A percentile compares a stretch with the other conserved stretches of the same genome.
These are phyloP conservation scores for Aspidoscelis tigris DNA, from an alignment of 2,113 vertebrate species.

Conservation along the genomic window DNA sequence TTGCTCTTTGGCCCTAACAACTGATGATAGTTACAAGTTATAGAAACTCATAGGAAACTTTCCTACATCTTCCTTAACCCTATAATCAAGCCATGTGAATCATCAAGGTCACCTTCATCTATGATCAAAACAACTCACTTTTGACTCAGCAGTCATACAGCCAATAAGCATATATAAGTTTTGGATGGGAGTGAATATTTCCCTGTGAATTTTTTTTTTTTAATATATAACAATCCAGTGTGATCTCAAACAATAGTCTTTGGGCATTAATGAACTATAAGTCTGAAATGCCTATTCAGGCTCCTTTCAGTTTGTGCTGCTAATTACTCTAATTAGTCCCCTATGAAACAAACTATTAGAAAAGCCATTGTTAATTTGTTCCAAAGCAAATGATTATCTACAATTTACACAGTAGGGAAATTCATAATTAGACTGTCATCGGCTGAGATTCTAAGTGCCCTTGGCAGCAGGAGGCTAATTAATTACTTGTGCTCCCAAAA, in stretches of 20 bases:
- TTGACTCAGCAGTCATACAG: not conserved
- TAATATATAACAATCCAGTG: conserved; percentile 31
- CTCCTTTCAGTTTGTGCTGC: conserved; percentile 41
- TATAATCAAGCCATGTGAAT: not conserved
- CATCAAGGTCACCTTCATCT: conserved; percentile 35
- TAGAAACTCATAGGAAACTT: not conserved
- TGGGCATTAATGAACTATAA: conserved; percentile 16
- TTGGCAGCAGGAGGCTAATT: conserved; percentile 67
- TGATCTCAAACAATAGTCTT: conserved; percentile 25
- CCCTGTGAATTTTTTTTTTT: conserved; percentile 16
- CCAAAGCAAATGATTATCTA: conserved; percentile 69
- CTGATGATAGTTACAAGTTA: not conserved
- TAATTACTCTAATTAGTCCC: conserved; percentile 65
- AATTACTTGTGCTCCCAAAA: conserved; percentile 70
- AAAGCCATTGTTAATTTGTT: conserved; percentile 63
- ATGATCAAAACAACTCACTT: conserved; percentile 35
- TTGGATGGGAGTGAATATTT: conserved; percentile 41
- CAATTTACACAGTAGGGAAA: conserved; percentile 66
- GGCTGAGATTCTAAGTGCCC: conserved; percentile 67
- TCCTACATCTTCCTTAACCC: not conserved
- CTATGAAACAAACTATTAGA: conserved; percentile 67
- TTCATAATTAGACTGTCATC: conserved; percentile 74
- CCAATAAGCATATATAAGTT: conserved; percentile 30
- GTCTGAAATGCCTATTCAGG: conserved; percentile 55
- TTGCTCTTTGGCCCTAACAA: not conserved